Percentiles rank a stretch among this genome's conserved stretches.
Evolutionary conservation across 1,140 invertebrate genomes (phyloP).

Genomic region (Drosophila suzukii): DNA sequence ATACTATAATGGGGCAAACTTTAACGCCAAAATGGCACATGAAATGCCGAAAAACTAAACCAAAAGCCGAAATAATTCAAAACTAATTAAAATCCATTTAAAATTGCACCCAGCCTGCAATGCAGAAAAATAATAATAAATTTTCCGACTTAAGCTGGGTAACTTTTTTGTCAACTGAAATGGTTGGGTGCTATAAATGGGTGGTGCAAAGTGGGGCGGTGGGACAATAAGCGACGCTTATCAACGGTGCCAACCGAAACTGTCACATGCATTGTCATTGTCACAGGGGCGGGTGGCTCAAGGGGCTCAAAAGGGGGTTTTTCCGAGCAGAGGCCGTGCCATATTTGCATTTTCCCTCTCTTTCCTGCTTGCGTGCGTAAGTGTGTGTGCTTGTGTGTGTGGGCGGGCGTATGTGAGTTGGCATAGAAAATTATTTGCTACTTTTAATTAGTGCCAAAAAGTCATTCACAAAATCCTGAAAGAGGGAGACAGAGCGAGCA

Average conservation of each 20-base stretch:
- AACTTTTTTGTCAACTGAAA: conserved; percentile 45
- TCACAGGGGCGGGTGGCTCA: conserved; percentile 15
- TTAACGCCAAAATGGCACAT: conserved; percentile 42
- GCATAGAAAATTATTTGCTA: conserved; percentile 73
- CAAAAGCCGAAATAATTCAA: conserved; percentile 55
- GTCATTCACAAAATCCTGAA: conserved; percentile 66
- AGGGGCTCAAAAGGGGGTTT: neutral
- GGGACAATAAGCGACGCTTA: conserved; percentile 52
- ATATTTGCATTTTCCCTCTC: conserved; percentile 54
- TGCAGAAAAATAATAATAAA: conserved; percentile 64
- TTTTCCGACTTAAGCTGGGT: conserved; percentile 54
- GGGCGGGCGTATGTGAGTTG: conserved; percentile 43
- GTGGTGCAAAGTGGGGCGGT: neutral
- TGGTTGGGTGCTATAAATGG: neutral
- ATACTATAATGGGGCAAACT: conserved; percentile 45
- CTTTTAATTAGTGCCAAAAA: conserved; percentile 82
- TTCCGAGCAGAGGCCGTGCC: conserved; percentile 22
- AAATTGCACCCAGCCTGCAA: conserved; percentile 45
- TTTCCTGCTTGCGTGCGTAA: neutral
- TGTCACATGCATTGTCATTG: conserved; percentile 63
- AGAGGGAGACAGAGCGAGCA: conserved; percentile 1
- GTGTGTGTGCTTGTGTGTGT: conserved; percentile 1
- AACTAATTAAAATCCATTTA: conserved; percentile 66
- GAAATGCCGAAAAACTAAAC: conserved; percentile 36
- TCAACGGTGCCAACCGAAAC: conserved; percentile 55